These are phyloP conservation scores for Colaptes auratus DNA, from an alignment of 2,113 vertebrate species.

Conservation along the genomic window DNA sequence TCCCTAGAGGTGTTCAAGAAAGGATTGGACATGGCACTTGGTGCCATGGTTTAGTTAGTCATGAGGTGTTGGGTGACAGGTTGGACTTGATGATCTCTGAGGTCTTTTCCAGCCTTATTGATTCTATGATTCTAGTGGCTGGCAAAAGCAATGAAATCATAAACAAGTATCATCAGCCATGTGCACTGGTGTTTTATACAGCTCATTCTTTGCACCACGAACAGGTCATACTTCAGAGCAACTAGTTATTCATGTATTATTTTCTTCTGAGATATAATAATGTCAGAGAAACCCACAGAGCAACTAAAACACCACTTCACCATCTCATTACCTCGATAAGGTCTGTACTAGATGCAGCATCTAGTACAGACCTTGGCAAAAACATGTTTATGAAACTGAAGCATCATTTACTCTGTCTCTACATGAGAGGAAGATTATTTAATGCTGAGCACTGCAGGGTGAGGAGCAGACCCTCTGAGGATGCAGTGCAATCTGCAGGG, in stretches of 20 bases:
- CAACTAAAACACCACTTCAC: not conserved
- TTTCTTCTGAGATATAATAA: not conserved
- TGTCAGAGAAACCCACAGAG: not conserved
- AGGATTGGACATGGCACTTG: too few relatives aligned
- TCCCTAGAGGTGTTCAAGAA: too few relatives aligned
- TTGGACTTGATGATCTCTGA: too few relatives aligned
- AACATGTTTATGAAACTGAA: not conserved
- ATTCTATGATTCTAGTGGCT: not conserved
- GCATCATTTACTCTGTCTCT: not conserved
- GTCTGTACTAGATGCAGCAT: not conserved
- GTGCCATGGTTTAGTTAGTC: too few relatives aligned
- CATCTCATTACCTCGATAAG: not conserved
- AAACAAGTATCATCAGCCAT: not conserved
- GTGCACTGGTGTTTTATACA: not conserved
- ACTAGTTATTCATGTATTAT: not conserved
- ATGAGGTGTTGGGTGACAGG: too few relatives aligned
- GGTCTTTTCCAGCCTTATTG: too few relatives aligned
- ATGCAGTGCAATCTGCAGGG: accelerated
- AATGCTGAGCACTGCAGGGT: not conserved
- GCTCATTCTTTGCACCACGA: not conserved
- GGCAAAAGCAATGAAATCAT: not conserved
- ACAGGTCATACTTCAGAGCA: not conserved
- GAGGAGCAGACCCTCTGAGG: not conserved
- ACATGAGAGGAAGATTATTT: not conserved
- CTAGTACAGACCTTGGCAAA: not conserved